A percentile compares a stretch with the other conserved stretches of the same genome.
Evolutionary conservation across 1,140 invertebrate species (phyloP).

Genomic region (Sarcophaga peregrina): DNA sequence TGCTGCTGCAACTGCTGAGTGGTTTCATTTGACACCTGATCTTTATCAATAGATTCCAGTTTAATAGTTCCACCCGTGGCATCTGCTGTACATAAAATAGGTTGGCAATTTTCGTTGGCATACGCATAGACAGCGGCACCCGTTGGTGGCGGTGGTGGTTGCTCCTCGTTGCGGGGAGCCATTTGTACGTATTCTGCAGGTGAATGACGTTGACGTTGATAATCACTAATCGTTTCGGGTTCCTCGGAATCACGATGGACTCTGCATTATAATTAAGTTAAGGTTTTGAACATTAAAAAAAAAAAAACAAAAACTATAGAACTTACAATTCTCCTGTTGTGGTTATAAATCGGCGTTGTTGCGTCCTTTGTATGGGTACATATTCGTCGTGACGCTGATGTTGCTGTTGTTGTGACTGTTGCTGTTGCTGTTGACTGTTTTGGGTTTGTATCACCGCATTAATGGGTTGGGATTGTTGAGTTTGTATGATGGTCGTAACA

Average conservation of each 20-base stretch:
- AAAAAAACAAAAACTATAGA: neutral
- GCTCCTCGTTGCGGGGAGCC: slow-evolving; percentile 56
- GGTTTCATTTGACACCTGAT: slow-evolving; percentile 48
- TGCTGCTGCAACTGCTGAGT: slow-evolving; percentile 49
- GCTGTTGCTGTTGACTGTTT: slow-evolving; percentile 47
- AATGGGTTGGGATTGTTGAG: slow-evolving; percentile 20
- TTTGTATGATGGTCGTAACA: slow-evolving; percentile 11
- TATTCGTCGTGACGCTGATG: slow-evolving; percentile 38
- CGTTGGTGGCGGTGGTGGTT: slow-evolving; percentile 52
- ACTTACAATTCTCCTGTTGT: slow-evolving; percentile 31
- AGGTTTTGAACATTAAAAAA: neutral
- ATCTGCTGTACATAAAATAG: slow-evolving; percentile 57
- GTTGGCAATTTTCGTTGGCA: slow-evolving; percentile 47
- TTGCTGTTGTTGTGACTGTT: slow-evolving; percentile 48
- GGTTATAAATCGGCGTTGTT: neutral
- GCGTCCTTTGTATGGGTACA: neutral
- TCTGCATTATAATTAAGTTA: slow-evolving; percentile 32
- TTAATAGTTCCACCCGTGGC: slow-evolving; percentile 58
- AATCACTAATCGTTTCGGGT: slow-evolving; percentile 43
- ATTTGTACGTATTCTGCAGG: slow-evolving; percentile 60
- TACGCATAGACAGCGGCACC: slow-evolving; percentile 53
- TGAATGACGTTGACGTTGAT: slow-evolving; percentile 53
- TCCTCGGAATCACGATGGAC: slow-evolving; percentile 54
- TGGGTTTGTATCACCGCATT: slow-evolving; percentile 46
- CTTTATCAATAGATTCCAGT: slow-evolving; percentile 58